Evolutionary conservation across 2,888 invertebrate species (phyloP).

Genomic region (Amphiduros pacificus): DNA sequence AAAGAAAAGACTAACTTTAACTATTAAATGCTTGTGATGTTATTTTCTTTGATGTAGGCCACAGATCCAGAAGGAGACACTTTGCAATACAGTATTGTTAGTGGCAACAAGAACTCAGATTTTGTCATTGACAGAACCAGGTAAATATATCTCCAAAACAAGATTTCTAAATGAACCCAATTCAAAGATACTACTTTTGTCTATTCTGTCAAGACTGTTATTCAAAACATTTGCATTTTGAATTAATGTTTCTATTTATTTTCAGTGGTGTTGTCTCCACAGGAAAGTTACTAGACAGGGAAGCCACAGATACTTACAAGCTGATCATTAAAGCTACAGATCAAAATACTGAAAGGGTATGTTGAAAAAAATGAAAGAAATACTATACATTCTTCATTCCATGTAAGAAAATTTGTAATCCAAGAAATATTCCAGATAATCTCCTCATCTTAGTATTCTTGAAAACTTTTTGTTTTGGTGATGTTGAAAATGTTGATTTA

Average conservation of each 20-base stretch:
- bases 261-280: constrained; percentile 61
- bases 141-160: constrained; percentile 5
- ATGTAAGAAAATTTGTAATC: no score
- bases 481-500: no score
- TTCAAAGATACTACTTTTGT: background rate
- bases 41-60: constrained; percentile 23
- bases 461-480: no score
- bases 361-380: no score
- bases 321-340: constrained; percentile 24
- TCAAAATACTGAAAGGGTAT: constrained; percentile 15
- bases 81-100: constrained; percentile 28
- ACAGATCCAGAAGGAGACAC: constrained; percentile 34
- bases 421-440: no score
- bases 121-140: constrained; percentile 22
- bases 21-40: background rate
- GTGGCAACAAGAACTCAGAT: constrained; percentile 26
- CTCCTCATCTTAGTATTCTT: no score
- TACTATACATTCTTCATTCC: no score
- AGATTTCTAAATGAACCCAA: no score
- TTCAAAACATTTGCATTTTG: background rate
- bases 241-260: background rate
- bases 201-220: background rate
- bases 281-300: constrained; percentile 74
- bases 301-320: constrained; percentile 72
- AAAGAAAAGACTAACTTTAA: background rate